Percentiles rank a stretch among this genome's conserved stretches.
Conservation (phyloP, 2,113 vertebrate genomes). For the Oceanites oceanicus region DNA sequence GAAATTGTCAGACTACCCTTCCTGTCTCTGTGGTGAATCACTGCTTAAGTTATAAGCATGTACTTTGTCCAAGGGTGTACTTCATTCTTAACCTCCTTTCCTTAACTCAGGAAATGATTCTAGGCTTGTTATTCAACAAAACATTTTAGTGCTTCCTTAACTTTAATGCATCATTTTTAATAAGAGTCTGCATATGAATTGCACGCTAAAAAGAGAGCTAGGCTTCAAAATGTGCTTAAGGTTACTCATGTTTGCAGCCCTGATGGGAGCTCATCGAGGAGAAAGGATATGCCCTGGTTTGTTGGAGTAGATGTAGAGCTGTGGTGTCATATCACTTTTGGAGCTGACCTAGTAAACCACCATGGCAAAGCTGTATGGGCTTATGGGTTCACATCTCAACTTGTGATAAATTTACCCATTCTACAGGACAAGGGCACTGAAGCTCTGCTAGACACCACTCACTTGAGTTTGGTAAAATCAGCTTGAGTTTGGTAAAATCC, state of each 20-base stretch:
- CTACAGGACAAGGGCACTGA: background rate
- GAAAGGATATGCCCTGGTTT: background rate
- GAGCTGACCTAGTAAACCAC: background rate
- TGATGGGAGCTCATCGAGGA: background rate
- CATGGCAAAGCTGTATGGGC: background rate
- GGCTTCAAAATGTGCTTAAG: accelerated
- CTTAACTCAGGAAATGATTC: background rate
- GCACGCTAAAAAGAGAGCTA: background rate
- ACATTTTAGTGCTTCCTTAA: background rate
- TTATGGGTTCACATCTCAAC: background rate
- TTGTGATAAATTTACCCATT: accelerated
- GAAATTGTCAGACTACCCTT: background rate
- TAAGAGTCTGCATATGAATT: background rate
- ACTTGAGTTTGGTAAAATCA: background rate
- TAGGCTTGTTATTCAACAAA: background rate
- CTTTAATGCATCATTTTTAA: background rate
- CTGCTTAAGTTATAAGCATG: background rate
- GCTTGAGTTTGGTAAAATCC: background rate
- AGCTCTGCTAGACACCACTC: background rate
- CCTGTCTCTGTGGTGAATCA: background rate
- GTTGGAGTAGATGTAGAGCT: background rate
- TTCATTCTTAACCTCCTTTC: background rate
- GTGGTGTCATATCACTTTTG: background rate
- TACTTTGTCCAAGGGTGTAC: background rate
- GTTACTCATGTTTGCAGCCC: background rate